These are phyloP conservation scores for Nesospiza acunhae DNA, from an alignment of 2,113 vertebrate genomes.

Conservation along the genomic window DNA sequence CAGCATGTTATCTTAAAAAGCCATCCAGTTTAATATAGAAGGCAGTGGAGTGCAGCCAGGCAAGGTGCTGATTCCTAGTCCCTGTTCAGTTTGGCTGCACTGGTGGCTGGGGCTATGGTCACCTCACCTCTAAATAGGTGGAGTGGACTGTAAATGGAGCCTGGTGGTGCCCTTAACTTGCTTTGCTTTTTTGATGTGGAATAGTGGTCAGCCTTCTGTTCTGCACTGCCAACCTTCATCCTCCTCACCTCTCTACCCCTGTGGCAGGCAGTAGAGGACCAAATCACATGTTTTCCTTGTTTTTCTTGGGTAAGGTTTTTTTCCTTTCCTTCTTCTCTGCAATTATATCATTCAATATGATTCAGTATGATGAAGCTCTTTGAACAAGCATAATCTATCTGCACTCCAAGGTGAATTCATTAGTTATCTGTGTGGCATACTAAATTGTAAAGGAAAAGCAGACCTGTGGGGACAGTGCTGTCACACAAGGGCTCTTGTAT, in stretches of 20 bases:
- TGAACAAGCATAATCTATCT: not conserved
- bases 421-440: not conserved
- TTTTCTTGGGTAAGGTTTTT: not conserved
- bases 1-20: not conserved
- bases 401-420: not conserved
- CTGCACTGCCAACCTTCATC: not conserved
- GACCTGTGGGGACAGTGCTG: not conserved
- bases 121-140: not conserved
- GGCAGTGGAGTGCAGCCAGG: not conserved
- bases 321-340: not conserved
- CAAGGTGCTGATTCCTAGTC: not conserved
- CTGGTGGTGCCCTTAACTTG: not conserved
- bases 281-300: not conserved
- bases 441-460: not conserved
- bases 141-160: not conserved
- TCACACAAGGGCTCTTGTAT: not conserved
- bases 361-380: not conserved
- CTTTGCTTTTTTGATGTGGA: not conserved
- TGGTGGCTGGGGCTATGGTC: not conserved
- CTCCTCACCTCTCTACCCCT: not conserved
- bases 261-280: not conserved
- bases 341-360: not conserved
- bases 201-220: not conserved
- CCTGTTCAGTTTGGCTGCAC: not conserved
- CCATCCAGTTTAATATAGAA: not conserved